Base-by-base conservation (phyloP, 2,888 invertebrate species). In the Hetaerina titia region DNA sequence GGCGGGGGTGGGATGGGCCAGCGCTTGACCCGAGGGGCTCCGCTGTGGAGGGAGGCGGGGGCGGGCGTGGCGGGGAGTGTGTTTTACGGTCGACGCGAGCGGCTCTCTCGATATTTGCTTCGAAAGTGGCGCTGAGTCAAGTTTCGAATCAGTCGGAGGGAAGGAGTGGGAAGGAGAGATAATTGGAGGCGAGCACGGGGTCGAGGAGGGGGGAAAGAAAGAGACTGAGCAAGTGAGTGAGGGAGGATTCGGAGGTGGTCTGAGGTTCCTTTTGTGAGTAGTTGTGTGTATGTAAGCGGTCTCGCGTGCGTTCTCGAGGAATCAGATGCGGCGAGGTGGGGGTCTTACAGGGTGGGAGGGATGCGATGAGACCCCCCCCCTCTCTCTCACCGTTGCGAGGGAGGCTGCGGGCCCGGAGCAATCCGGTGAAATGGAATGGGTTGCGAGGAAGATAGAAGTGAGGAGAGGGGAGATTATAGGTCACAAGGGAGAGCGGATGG, bases 401-500 rank as follows among this genome's bases (percentile, higher is more conserved):
- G 31, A 31, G 81, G 81, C 60, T 60, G 25, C 9, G 31, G 81
- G 31, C 81, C 81, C 31, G 81, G 81, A 31, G 81, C 31, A 13
- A 31, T 31, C 31, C 81, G 7, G 81, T 31, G 31, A 11, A 31
- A 15, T n/a, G 25, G 11, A 81, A 81, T 81, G 81, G 81, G 81
- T 81, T 81, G n/a, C 81, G 31, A 15, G 22, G 31, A 81, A 25
- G 81, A 31, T 2, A 8, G 13, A 31, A 11, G 31, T 31, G 25
- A 31, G 81, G 81, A 81, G 81, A 81, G 69, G 69, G 69, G 69
- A 69, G 81, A 25, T 81, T 81, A 81, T 81, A 81, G 81, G 81
- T 31, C 81, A 81, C 31, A 81, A 81, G 81, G 81, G 31, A 81
- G 81, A 81, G 81, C 81, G 81, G 81, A 31, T 81, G 81, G 81